Evolutionary conservation across 92 coral and sea anemone genomes (phyloP).

Genomic region (Micromussa lordhowensis): DNA sequence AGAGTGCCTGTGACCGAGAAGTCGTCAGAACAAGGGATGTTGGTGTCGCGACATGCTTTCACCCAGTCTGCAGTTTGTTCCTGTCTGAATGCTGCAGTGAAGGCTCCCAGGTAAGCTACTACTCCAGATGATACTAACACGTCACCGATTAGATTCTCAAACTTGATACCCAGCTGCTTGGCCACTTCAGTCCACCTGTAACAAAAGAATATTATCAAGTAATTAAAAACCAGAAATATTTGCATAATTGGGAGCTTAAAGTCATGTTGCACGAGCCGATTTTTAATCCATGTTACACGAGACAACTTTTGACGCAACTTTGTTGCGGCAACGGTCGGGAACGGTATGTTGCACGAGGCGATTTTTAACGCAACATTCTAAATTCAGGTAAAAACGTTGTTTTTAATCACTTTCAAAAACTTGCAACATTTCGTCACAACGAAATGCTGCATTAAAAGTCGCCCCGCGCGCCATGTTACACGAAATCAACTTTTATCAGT

Average conservation of each 20-base stretch:
- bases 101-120: conserved; percentile 96
- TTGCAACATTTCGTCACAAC: no score
- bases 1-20: conserved; percentile 96
- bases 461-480: no score
- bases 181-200: conserved; percentile 96
- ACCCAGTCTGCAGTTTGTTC: conserved; percentile 90
- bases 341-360: no score
- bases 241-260: not conserved
- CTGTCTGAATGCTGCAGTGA: conserved; percentile 98
- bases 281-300: no score
- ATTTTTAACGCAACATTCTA: no score
- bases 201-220: not conserved
- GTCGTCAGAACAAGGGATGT: conserved; percentile 96
- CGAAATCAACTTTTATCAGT: no score
- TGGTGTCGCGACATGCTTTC: conserved; percentile 67
- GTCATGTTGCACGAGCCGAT: no score
- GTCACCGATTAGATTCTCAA: conserved; percentile 88
- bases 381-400: no score
- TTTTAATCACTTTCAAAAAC: no score
- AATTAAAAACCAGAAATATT: not conserved
- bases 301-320: no score
- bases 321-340: no score
- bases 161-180: conserved; percentile 88
- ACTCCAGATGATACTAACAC: conserved; percentile 96
- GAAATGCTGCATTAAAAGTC: no score